A percentile compares a stretch with the other conserved stretches of the same genome.
These are phyloP conservation scores for Parambassis ranga DNA, from an alignment of 2,797 vertebrate genomes.

Conservation along the genomic window DNA sequence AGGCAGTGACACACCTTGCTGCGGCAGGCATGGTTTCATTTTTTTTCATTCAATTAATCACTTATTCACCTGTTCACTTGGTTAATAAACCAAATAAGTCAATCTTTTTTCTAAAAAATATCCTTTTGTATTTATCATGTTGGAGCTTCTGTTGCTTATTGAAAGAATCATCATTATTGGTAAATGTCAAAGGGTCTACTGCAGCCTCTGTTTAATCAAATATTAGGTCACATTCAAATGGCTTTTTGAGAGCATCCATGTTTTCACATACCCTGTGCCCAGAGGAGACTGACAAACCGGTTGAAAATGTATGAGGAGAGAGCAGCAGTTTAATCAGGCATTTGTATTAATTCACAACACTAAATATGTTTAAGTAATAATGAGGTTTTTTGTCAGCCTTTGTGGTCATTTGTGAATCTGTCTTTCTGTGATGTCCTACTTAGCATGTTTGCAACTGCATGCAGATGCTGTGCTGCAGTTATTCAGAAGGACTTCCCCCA, in stretches of 20 bases:
- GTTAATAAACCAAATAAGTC: conserved; percentile 60
- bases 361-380: neutral
- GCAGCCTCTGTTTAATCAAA: conserved; percentile 12
- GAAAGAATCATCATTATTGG: conserved; percentile 9
- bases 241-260: neutral
- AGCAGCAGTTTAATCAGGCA: neutral
- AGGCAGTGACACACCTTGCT: conserved; percentile 78
- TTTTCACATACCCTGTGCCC: neutral
- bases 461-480: conserved; percentile 34
- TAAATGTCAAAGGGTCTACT: neutral
- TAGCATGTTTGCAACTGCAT: conserved; percentile 34
- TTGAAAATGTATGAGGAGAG: neutral
- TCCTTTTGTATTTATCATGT: conserved; percentile 44
- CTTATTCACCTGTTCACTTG: conserved; percentile 52
- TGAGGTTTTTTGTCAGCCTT: neutral
- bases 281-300: neutral
- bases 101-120: conserved; percentile 57
- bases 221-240: conserved; percentile 15
- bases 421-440: conserved; percentile 19
- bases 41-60: conserved; percentile 65
- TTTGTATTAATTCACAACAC: neutral
- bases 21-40: conserved; percentile 16
- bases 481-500: conserved; percentile 5
- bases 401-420: neutral
- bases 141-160: conserved; percentile 13